A percentile compares a stretch with the other conserved stretches of the same genome.
phyloP scores from a whole-genome alignment of 2,888 invertebrate species.

The Drosophila kuntzei region DNA sequence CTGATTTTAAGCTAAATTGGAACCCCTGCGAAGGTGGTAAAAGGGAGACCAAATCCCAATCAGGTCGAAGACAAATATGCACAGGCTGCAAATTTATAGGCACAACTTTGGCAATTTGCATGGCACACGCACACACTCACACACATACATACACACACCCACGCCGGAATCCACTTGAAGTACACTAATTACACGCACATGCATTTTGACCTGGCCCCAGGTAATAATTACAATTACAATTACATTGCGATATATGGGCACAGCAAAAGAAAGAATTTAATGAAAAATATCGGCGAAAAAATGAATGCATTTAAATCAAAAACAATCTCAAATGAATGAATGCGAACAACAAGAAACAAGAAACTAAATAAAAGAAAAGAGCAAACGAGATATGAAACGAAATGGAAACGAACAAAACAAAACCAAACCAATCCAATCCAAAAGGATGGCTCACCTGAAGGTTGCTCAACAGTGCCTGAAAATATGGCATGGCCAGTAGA shows the following conservation, averaged over 20 bases:
- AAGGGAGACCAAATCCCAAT: constrained; percentile 34
- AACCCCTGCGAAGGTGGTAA: not conserved
- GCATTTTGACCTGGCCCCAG: constrained; percentile 38
- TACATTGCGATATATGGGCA: constrained; percentile 36
- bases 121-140: constrained; percentile 21
- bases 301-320: constrained; percentile 60
- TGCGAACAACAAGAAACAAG: constrained; percentile 28
- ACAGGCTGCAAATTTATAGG: constrained; percentile 64
- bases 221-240: constrained; percentile 54
- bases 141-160: not conserved
- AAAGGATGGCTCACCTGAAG: constrained; percentile 88
- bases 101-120: constrained; percentile 68
- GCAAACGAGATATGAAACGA: constrained; percentile 11
- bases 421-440: constrained; percentile 30
- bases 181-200: constrained; percentile 66
- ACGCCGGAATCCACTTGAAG: constrained; percentile 1
- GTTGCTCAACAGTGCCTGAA: constrained; percentile 89
- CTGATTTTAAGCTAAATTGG: constrained; percentile 22
- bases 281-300: constrained; percentile 28
- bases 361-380: constrained; percentile 30
- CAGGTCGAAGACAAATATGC: constrained; percentile 71
- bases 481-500: constrained; percentile 88
- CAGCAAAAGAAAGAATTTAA: constrained; percentile 37
- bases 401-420: constrained; percentile 22
- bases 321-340: constrained; percentile 49